Base-by-base conservation (phyloP, 2,113 vertebrate genomes). In the Oryzias celebensis region DNA sequence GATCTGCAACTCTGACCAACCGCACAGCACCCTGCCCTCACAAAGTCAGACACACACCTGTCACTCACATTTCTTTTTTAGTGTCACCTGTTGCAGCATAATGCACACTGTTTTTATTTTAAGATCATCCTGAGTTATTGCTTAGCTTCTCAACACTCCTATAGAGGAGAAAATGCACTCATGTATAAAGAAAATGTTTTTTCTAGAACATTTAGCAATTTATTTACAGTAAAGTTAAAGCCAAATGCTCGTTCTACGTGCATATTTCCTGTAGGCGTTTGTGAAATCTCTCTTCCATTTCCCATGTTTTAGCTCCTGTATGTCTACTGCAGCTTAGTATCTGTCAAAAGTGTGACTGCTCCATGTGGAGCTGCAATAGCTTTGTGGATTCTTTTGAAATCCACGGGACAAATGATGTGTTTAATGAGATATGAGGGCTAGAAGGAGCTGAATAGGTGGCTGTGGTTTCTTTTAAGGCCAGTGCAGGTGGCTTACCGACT, bases 391-490 rank as follows among this genome's bases (percentile, higher is more conserved):
- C 18, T 22, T 56, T 59, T 54, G 15, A 66, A 76, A 84, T 65
- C 46, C 41, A 7, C 15, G 56, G 68, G 54, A 62, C 68, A 65
- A 82, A 78, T 72, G 28, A 58, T 73, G 57, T 62, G 63, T 63
- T 76, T 60, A 80, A n/a, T 74, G 60, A 66, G 68, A 78, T 76
- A 68, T 82, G 81, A 58, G 84, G 83, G 75, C 66, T 47, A n/a
- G 45, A 58, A 62, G 42, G 47, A 62, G 55, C 59, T 87, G 84
- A 86, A 83, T 78, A 58, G 77, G 18, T 63, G 36, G 68, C 62
- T 87, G 85, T 72, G 80, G 84, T 86, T 88, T 80, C 83, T 86
- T 89, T 87, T 47, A 84, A 85, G 81, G 61, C 26, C 45, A 16
- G 58, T 53, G 36, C 89, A 90, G 84, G 88, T 91, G 88, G 68